A percentile compares a stretch with the other conserved stretches of the same genome.
These are phyloP conservation scores for Amphiprion ocellaris DNA, from an alignment of 2,113 vertebrate genomes.

Conservation along the genomic window DNA sequence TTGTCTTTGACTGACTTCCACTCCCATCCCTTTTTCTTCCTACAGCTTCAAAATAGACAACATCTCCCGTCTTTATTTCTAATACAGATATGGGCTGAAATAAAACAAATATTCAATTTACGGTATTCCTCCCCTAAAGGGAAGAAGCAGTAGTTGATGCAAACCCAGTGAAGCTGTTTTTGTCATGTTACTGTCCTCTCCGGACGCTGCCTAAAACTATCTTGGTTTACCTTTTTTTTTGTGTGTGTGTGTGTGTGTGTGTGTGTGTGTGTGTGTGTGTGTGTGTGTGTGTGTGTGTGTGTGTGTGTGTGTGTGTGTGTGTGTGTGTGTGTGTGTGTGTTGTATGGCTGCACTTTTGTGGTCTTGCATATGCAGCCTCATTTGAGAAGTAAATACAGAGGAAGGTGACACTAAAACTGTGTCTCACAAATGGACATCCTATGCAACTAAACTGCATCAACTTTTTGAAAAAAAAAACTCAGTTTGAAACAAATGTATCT, in stretches of 20 bases:
- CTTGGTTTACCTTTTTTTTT: not conserved
- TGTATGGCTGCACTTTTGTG: not conserved
- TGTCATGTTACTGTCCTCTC: not conserved
- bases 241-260: too few relatives aligned
- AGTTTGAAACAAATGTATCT: too few relatives aligned
- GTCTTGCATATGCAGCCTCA: not conserved
- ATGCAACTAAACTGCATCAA: too few relatives aligned
- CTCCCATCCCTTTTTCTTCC: not conserved
- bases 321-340: too few relatives aligned
- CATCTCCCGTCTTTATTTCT: not conserved
- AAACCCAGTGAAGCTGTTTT: not conserved
- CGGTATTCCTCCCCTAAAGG: not conserved
- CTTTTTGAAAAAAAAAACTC: too few relatives aligned
- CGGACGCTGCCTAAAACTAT: not conserved
- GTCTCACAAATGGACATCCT: too few relatives aligned
- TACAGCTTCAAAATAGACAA: not conserved
- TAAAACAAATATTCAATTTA: not conserved
- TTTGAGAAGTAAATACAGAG: not conserved
- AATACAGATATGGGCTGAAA: not conserved
- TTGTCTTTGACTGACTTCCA: slow-evolving; percentile 10
- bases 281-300: too few relatives aligned
- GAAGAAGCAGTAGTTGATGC: not conserved
- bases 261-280: too few relatives aligned
- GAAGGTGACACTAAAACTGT: too few relatives aligned
- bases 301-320: too few relatives aligned